Evolutionary conservation across 2,797 vertebrate species (phyloP), one percentile per base, ranked within the genome.

Genomic region (Sciaenops ocellatus): DNA sequence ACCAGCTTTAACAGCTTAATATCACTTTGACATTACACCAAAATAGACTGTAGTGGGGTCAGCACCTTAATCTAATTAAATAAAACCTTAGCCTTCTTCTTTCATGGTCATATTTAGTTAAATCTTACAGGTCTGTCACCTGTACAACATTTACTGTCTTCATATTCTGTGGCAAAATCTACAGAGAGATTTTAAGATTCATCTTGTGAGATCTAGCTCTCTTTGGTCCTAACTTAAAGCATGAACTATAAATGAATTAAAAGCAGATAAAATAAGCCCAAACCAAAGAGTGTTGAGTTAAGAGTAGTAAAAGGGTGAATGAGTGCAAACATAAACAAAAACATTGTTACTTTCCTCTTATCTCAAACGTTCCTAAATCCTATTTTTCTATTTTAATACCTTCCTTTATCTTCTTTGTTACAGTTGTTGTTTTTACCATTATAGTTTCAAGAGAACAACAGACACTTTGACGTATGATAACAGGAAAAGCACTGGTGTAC

Each of bases 1-100:
- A 48, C 34, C 17, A 60, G 5, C 24, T 7, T 51, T 56, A 66
- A 69, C 42, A 73, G 5, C 57, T 44, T 79, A 10, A 77, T 78
- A 69, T 62, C 47, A 75, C 55, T 54, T 55, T 64, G 52, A 69
- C 68, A 18, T 75, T 64, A 68, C 5, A 28, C 6, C 60, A 51
- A 11, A 10, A 0, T 41, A 28, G 41, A 44, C 17, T 24, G 17
- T 16, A 57, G 24, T 57, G 22, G 44, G 30, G 48, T 73, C 52
- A 64, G 20, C 22, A 50, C 28, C 22, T 73, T 24, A 54, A 62
- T 54, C 38, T n/a, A 4, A 12, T 72, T 20, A 76, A 59, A 76
- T 38, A 38, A 5, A 6, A 59, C 16, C 3, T 4, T 3, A 30
- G 13, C 15, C n/a, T 26, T 1, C 34, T 51, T 46, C 10, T 48